phyloP scores from a whole-genome alignment of 1,140 invertebrate genomes.

The Rhagoletis pomonella region DNA sequence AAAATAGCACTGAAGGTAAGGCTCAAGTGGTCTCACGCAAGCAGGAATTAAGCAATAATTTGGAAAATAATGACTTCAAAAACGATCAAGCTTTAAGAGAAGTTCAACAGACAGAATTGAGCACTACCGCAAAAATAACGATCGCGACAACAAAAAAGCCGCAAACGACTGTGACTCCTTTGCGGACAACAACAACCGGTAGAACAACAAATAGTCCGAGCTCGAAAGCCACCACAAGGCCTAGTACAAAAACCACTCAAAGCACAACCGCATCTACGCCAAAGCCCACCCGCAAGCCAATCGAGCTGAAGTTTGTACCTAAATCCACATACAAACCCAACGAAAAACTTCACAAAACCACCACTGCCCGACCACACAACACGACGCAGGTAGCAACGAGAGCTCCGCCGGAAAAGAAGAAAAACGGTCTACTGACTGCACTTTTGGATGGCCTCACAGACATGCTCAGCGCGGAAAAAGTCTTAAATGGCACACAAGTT shows the following conservation, averaged over 20 bases:
- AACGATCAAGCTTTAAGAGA: neutral
- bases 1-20: neutral
- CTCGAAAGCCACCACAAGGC: neutral
- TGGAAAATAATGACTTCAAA: neutral
- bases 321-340: constrained; percentile 3
- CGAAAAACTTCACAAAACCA: neutral
- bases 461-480: neutral
- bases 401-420: constrained; percentile 2
- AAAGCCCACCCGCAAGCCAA: neutral
- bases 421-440: constrained; percentile 2
- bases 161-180: neutral
- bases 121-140: constrained; percentile 51
- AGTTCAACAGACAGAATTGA: neutral
- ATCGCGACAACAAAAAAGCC: constrained; percentile 58
- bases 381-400: neutral
- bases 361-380: neutral
- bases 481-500: neutral
- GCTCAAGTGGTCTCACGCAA: neutral
- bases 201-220: constrained; percentile 57
- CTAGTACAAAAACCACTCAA: neutral
- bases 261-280: neutral
- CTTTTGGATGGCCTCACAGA: constrained; percentile 26
- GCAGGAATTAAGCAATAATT: neutral
- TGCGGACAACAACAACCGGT: neutral
- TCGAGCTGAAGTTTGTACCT: neutral